phyloP scores from a whole-genome alignment of 2,113 vertebrate genomes.

The Tragelaphus imberbis region DNA sequence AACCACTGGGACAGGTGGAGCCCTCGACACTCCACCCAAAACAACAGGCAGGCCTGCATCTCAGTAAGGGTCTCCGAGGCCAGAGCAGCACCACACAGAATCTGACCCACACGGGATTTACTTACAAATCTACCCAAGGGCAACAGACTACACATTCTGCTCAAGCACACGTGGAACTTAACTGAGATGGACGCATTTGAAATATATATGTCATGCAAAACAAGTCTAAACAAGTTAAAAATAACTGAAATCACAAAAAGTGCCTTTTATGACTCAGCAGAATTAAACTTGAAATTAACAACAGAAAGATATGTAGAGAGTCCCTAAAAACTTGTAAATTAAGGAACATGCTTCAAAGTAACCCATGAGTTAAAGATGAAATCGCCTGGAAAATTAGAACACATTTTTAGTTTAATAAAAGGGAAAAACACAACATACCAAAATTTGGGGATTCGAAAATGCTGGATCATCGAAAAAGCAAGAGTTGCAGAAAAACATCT shows the following conservation, averaged over 20 bases:
- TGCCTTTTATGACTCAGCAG: background rate
- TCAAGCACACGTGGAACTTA: background rate
- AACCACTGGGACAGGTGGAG: accelerated
- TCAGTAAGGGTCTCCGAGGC: background rate
- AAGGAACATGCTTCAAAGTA: background rate
- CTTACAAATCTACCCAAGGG: no score
- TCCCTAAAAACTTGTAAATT: background rate
- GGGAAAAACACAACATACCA: background rate
- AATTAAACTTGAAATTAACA: background rate
- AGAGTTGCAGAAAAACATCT: background rate
- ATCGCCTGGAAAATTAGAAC: background rate
- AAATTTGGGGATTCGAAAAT: background rate
- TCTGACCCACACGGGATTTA: accelerated
- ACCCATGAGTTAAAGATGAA: background rate
- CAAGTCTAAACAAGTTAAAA: background rate
- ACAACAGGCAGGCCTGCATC: accelerated
- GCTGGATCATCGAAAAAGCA: background rate
- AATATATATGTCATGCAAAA: background rate
- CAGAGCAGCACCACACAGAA: accelerated
- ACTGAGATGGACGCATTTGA: background rate
- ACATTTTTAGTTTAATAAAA: background rate
- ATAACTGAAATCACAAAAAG: background rate
- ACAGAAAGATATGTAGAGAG: background rate
- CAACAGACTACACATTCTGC: background rate
- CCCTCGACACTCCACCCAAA: no score